Conservation (phyloP, 2,797 vertebrate species). For the Agapornis canus region DNA sequence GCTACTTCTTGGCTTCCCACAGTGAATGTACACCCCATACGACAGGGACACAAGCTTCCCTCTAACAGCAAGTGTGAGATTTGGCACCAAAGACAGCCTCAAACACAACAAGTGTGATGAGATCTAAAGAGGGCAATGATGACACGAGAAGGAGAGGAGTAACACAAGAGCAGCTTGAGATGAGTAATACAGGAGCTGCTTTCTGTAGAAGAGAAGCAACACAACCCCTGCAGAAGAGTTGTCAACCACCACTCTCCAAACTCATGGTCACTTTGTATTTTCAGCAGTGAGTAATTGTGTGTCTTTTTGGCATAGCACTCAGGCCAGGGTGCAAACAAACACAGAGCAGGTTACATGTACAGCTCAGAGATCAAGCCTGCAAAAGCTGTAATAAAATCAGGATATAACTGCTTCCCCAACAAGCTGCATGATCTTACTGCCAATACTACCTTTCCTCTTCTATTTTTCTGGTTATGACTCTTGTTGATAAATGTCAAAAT, state of each 20-base stretch:
- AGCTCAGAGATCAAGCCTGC: not conserved
- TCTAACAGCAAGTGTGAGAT: slow-evolving; percentile 3
- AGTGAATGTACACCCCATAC: not conserved
- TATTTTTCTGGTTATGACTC: not conserved
- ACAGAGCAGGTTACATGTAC: not conserved
- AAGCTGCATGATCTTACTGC: not conserved
- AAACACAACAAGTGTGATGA: not conserved
- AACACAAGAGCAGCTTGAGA: not conserved
- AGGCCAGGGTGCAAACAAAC: not conserved
- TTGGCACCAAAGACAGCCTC: not conserved
- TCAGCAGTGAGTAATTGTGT: not conserved
- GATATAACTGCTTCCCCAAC: not conserved
- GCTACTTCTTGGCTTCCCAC: not conserved
- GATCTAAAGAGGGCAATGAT: not conserved
- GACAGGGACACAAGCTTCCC: not conserved
- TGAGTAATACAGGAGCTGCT: not conserved
- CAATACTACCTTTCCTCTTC: not conserved
- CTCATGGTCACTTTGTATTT: not conserved
- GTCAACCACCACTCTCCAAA: not conserved
- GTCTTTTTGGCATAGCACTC: not conserved
- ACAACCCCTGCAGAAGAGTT: not conserved
- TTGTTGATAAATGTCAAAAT: not conserved
- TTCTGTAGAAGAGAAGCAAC: not conserved
- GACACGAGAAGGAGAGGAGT: not conserved
- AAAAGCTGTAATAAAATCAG: not conserved